These are phyloP conservation scores for Leptosomus discolor DNA, from an alignment of 2,113 vertebrate species.

Conservation along the genomic window DNA sequence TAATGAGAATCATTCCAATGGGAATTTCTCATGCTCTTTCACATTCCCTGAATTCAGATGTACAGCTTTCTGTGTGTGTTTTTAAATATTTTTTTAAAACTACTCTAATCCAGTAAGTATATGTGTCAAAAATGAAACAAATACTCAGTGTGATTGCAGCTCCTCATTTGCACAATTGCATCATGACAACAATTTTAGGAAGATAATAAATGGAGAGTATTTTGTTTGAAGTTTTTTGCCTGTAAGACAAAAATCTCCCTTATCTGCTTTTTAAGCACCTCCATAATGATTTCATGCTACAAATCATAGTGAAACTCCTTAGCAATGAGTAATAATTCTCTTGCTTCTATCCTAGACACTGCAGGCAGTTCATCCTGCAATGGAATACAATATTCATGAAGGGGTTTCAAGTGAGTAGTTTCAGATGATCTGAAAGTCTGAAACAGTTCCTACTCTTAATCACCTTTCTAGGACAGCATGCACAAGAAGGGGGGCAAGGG, in stretches of 20 bases:
- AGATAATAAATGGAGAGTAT: slow-evolving; percentile 40
- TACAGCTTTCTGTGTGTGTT: background rate
- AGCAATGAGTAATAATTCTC: background rate
- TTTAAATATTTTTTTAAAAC: background rate
- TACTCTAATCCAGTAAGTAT: slow-evolving; percentile 51
- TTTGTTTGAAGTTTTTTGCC: slow-evolving; percentile 12
- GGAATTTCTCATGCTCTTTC: slow-evolving; percentile 80
- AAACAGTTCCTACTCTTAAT: background rate
- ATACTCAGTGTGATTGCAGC: slow-evolving; percentile 41
- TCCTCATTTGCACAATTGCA: slow-evolving; percentile 61
- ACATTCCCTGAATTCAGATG: slow-evolving; percentile 64
- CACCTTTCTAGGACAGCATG: background rate
- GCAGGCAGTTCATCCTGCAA: background rate
- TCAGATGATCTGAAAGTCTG: background rate
- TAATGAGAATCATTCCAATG: slow-evolving; percentile 71
- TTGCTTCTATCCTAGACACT: background rate
- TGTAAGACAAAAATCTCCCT: background rate
- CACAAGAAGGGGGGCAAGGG: background rate
- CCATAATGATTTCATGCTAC: background rate
- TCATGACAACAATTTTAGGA: slow-evolving; percentile 55
- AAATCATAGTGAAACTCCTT: background rate
- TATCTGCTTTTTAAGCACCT: background rate
- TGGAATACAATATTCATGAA: slow-evolving; percentile 22
- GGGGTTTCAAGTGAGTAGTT: slow-evolving; percentile 2
- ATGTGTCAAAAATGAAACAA: slow-evolving; percentile 64